Base-by-base conservation (phyloP, 2,113 vertebrate genomes). In the Hemibagrus wyckioides region DNA sequence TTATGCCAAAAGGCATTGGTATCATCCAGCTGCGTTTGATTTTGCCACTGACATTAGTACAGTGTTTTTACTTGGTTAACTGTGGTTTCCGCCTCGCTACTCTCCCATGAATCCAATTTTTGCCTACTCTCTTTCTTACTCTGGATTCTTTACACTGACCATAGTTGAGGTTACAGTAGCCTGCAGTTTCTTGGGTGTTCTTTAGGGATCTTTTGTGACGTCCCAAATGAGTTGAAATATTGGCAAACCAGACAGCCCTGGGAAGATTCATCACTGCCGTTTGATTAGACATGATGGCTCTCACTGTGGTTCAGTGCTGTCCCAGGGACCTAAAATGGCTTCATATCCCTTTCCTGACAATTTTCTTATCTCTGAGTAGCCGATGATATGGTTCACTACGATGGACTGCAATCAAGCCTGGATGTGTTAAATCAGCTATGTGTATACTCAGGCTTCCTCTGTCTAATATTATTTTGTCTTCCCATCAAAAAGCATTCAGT, bases 221-320 rank as follows among this genome's bases (percentile, higher is more conserved):
- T 76, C 69, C 54, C n/a, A 25, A 14, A 85, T 75, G 69, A 44
- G 52, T 41, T 85, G 83, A 75, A 28, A 75, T 75, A 30, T n/a
- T 59, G 30, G 36, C 14, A 19, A 2, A 17, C 5, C 65, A 71
- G 50, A 54, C 9, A 39, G 15, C 41, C 83, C 83, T 85, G 52
- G 67, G 71, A 75, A 85, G 52, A 59, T 85, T 44, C 15, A 30
- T 57, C 7, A 76, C 52, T n/a, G 67, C 33, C 36, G 19, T 50
- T 39, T 36, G 30, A 57, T 44, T 48, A 54, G 67, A 83, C 21
- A 86, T 23, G 48, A 80, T 71, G 50, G 39, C 17, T 30, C 28
- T 63, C 30, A 61, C 44, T 54, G 50, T 79, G 52, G 36, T 69
- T 83, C n/a, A 25, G 19, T 69, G 2, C 25, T 80, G 77, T 80